Conservation (phyloP, 2,797 vertebrate genomes). For the Calcarius lapponicus region DNA sequence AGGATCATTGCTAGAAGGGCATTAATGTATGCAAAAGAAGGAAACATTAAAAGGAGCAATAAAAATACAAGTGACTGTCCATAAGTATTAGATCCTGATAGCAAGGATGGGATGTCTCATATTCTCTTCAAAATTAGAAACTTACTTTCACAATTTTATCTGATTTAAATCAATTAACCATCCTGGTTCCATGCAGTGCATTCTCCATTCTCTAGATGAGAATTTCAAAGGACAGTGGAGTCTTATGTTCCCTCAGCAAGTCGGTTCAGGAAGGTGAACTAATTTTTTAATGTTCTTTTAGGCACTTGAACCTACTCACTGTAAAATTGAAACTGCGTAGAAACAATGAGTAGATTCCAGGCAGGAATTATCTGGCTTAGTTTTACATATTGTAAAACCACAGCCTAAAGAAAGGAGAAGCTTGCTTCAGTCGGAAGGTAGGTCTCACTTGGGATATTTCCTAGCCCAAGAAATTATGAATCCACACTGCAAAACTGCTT, state of each 20-base stretch:
- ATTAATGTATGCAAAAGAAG: background rate
- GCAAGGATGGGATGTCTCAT: background rate
- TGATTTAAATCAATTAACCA: background rate
- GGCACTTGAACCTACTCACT: background rate
- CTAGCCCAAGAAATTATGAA: background rate
- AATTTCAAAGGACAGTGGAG: background rate
- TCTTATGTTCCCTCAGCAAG: background rate
- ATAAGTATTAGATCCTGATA: background rate
- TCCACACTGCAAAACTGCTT: background rate
- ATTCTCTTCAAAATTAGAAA: background rate
- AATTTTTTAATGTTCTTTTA: background rate
- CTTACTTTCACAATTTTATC: background rate
- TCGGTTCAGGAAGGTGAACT: background rate
- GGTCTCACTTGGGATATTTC: background rate
- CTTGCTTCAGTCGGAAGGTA: background rate
- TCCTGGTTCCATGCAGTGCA: accelerated
- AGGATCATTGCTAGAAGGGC: background rate
- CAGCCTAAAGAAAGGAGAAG: background rate
- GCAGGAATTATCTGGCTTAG: background rate
- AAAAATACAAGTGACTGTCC: background rate
- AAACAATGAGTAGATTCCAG: background rate
- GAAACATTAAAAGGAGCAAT: background rate
- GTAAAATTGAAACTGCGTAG: background rate
- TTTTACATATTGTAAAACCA: background rate
- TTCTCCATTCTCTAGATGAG: background rate